These are phyloP conservation scores for Nemurella pictetii DNA, from an alignment of 2,888 invertebrate species.

Conservation along the genomic window DNA sequence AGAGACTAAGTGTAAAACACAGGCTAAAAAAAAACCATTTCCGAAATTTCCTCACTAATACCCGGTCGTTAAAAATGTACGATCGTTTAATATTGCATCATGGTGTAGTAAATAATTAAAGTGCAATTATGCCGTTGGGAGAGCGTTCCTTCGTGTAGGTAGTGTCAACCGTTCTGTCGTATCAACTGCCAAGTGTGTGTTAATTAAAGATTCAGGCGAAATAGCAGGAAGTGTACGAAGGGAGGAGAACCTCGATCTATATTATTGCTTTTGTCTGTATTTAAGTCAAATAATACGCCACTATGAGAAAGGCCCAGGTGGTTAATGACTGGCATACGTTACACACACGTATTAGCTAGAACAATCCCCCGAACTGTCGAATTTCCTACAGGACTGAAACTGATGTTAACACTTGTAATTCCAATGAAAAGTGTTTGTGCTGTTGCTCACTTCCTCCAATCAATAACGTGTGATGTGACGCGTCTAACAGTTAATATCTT, in stretches of 20 bases:
- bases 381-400: neutral
- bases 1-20: neutral
- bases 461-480: neutral
- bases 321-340: neutral
- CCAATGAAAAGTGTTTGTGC: too few relatives aligned
- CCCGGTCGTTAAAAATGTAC: neutral
- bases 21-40: neutral
- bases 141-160: neutral
- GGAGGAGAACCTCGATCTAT: neutral
- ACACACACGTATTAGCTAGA: neutral
- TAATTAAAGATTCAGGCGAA: neutral
- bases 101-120: neutral
- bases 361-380: neutral
- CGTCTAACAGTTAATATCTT: neutral
- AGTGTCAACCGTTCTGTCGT: neutral
- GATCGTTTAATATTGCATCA: neutral
- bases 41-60: neutral
- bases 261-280: neutral
- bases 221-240: neutral
- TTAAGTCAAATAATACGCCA: neutral
- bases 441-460: too few relatives aligned
- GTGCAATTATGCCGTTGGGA: neutral
- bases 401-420: too few relatives aligned
- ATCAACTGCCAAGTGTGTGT: neutral
- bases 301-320: neutral